These are phyloP conservation scores for Epinephelus lanceolatus DNA, from an alignment of 2,113 vertebrate species.

Conservation along the genomic window DNA sequence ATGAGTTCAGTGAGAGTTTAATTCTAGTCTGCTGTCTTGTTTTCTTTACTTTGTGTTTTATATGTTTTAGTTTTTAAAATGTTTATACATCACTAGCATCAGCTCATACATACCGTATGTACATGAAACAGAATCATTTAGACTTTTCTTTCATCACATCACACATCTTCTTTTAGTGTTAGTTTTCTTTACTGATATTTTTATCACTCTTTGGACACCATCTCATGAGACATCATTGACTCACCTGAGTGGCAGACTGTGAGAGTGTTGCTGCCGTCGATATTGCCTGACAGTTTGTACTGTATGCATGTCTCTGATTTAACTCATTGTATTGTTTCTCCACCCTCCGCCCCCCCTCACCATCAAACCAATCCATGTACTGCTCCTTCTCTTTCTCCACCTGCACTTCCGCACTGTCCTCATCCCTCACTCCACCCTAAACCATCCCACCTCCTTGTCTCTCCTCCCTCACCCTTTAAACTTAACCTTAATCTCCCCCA, in stretches of 20 bases:
- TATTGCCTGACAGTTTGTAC: slow-evolving; percentile 51
- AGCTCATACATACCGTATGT: neutral
- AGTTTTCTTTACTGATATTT: slow-evolving; percentile 7
- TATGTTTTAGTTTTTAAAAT: neutral
- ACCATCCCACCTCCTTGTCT: slow-evolving; percentile 20
- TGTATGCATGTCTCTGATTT: slow-evolving; percentile 82
- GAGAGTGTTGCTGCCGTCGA: slow-evolving; percentile 12
- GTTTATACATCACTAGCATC: neutral
- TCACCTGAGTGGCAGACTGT: slow-evolving; percentile 9
- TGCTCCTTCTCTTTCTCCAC: slow-evolving; percentile 39
- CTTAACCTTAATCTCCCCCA: slow-evolving; percentile 26
- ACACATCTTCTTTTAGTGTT: neutral
- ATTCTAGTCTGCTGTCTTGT: neutral
- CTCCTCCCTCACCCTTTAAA: slow-evolving; percentile 33
- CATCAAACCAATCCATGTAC: slow-evolving; percentile 52
- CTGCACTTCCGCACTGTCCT: slow-evolving; percentile 26
- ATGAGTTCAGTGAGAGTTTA: neutral
- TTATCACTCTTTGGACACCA: slow-evolving; percentile 21
- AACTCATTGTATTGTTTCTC: slow-evolving; percentile 85
- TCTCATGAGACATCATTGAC: slow-evolving; percentile 35
- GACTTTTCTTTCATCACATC: slow-evolving; percentile 16
- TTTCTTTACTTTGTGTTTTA: neutral
- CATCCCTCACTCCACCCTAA: slow-evolving; percentile 28
- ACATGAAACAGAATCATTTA: neutral
- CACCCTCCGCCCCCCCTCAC: slow-evolving; percentile 65